Evolutionary conservation across 1,140 invertebrate species (phyloP).

Genomic region (Pseudomyrmex sp.): DNA sequence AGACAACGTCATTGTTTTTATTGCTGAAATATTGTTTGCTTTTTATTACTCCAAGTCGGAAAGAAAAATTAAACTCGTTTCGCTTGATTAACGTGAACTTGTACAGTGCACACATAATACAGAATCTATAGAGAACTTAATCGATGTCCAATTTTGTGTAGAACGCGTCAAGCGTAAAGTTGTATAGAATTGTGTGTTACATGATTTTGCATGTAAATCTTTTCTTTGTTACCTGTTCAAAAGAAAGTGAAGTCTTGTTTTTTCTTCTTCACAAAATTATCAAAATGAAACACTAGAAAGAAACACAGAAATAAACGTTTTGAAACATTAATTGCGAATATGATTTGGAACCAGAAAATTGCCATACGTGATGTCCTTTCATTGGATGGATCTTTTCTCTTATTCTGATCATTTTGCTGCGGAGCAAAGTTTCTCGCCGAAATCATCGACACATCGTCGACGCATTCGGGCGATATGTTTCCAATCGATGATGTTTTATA

Average conservation of each 20-base stretch:
- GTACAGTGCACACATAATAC: too few species aligned
- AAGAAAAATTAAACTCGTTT: not conserved
- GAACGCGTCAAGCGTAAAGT: not conserved
- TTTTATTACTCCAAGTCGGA: too few species aligned
- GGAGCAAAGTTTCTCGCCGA: not conserved
- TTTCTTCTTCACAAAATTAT: slow-evolving; percentile 1
- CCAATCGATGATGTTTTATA: slow-evolving; percentile 27
- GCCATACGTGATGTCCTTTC: not conserved
- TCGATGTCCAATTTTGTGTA: not conserved
- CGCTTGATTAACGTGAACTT: slow-evolving; percentile 4
- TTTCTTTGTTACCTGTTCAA: not conserved
- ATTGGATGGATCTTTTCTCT: not conserved
- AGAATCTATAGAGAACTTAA: not conserved
- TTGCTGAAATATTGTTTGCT: too few species aligned
- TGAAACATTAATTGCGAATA: not conserved
- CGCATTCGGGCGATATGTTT: not conserved
- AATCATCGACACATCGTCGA: not conserved
- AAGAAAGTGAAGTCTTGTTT: slow-evolving; percentile 3
- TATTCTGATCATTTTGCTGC: not conserved
- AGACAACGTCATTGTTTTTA: too few species aligned
- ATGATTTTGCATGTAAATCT: not conserved
- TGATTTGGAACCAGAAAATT: not conserved
- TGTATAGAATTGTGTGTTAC: not conserved
- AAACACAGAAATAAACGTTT: not conserved
- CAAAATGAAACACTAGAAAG: slow-evolving; percentile 48